Evolutionary conservation across 2,113 vertebrate genomes (phyloP).

Genomic region (human): DNA sequence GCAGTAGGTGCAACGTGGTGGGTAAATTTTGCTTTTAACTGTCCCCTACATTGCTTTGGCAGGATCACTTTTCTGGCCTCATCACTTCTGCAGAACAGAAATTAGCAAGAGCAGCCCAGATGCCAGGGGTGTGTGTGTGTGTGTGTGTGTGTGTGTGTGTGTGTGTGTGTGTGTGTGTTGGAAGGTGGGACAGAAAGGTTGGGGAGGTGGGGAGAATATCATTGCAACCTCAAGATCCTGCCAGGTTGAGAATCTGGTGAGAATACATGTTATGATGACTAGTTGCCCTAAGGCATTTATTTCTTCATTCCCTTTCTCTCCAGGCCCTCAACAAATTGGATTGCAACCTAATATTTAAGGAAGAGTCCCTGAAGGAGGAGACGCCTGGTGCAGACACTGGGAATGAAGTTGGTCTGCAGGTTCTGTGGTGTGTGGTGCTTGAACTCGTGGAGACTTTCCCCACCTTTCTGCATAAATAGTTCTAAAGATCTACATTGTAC

Average conservation of each 20-base stretch:
- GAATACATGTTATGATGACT: fast-evolving
- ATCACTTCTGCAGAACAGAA: background rate
- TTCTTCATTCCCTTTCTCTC: background rate
- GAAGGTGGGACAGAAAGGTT: background rate
- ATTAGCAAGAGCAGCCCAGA: background rate
- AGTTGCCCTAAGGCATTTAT: background rate
- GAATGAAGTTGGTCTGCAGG: background rate
- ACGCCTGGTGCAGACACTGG: background rate
- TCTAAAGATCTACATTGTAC: background rate
- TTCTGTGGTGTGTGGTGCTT: background rate
- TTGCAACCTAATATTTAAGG: background rate
- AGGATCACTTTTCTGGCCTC: background rate
- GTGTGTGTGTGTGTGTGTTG: too few relatives aligned
- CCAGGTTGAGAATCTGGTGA: background rate
- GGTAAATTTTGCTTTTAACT: too few relatives aligned
- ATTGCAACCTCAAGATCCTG: background rate
- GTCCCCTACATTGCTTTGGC: background rate
- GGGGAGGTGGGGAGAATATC: background rate
- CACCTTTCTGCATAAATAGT: background rate
- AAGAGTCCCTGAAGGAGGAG: background rate
- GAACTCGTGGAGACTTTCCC: background rate
- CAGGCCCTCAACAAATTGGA: background rate
- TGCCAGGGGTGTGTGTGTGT: too few relatives aligned
- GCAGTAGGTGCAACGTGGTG: background rate
- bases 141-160: too few relatives aligned